Conservation (phyloP, 2,888 invertebrate genomes). For the Campoletis raptor region DNA sequence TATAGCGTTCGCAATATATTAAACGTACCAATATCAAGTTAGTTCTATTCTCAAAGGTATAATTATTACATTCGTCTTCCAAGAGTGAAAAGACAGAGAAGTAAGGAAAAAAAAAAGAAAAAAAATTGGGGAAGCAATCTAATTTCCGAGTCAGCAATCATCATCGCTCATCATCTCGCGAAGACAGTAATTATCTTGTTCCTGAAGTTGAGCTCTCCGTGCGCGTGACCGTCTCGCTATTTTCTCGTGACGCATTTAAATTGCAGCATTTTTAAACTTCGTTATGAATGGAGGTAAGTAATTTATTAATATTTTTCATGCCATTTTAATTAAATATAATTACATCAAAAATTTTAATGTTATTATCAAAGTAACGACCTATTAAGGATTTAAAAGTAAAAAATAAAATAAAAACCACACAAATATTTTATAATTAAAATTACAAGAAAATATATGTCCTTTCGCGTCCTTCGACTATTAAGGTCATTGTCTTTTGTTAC, state of each 20-base stretch:
- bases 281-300: background rate
- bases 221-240: conserved; percentile 7
- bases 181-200: conserved; percentile 56
- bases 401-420: background rate
- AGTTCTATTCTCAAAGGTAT: conserved; percentile 45
- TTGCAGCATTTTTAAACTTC: background rate
- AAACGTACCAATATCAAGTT: conserved; percentile 21
- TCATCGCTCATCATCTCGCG: conserved; percentile 57
- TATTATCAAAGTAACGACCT: background rate
- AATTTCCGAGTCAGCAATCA: conserved; percentile 55
- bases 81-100: conserved; percentile 3
- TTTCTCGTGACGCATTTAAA: conserved; percentile 13
- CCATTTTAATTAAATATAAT: background rate
- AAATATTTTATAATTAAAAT: background rate
- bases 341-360: background rate
- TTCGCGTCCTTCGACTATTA: background rate
- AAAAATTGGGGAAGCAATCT: conserved; percentile 39
- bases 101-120: too few relatives aligned
- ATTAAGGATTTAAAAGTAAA: background rate
- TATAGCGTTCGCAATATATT: conserved; percentile 19
- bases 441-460: background rate
- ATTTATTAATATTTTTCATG: conserved; percentile 10
- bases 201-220: conserved; percentile 15
- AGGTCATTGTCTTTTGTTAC: background rate
- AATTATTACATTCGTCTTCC: conserved; percentile 54